Conservation (phyloP, 2,888 invertebrate genomes). For the Ochropleura leucogaster region DNA sequence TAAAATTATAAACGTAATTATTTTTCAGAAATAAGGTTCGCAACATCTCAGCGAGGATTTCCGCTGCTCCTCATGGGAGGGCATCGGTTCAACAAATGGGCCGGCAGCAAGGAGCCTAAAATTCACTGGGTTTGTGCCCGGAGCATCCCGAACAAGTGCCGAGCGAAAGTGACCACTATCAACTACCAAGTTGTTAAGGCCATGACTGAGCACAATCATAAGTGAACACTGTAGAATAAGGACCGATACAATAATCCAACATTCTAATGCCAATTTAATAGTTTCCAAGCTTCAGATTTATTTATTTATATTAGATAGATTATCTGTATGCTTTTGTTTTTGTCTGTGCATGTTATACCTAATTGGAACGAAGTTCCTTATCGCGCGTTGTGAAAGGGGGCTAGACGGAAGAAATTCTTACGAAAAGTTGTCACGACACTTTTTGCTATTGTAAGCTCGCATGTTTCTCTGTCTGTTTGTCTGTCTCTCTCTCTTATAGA, state of each 20-base stretch:
- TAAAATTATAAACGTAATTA: not conserved
- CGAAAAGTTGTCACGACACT: too few species aligned
- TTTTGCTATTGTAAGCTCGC: too few species aligned
- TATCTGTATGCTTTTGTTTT: too few species aligned
- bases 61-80: conserved; percentile 64
- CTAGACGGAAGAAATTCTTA: too few species aligned
- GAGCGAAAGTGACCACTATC: conserved; percentile 45
- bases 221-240: conserved; percentile 1
- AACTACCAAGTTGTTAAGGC: conserved; percentile 36
- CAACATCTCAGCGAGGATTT: conserved; percentile 43
- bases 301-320: too few species aligned
- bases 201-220: conserved; percentile 34
- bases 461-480: too few species aligned
- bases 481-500: too few species aligned
- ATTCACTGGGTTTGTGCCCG: conserved; percentile 67
- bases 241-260: not conserved
- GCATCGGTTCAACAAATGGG: conserved; percentile 68
- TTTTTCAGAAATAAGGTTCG: conserved; percentile 39
- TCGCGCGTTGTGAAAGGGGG: too few species aligned
- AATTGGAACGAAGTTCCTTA: too few species aligned
- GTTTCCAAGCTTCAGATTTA: not conserved
- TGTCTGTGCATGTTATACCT: too few species aligned
- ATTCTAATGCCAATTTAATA: too few species aligned
- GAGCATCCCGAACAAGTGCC: conserved; percentile 36
- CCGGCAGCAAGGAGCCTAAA: conserved; percentile 57